Conservation (phyloP, 2,888 invertebrate genomes). For the Ctena decussata region DNA sequence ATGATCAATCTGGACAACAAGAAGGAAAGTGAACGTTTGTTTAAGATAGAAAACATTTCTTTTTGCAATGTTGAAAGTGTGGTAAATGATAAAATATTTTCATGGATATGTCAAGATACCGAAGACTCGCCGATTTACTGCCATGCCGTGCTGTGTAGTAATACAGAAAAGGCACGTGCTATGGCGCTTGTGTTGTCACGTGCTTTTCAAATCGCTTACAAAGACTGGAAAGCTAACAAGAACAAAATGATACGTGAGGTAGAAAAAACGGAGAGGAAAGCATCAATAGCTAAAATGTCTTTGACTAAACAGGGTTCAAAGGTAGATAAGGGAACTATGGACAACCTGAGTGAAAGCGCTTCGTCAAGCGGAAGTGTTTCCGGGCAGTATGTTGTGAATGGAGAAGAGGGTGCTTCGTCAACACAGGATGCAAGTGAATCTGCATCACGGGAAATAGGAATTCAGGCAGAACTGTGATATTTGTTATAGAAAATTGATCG, state of each 20-base stretch:
- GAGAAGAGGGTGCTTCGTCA: not conserved
- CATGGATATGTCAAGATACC: constrained; percentile 77
- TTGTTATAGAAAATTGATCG: too few relatives aligned
- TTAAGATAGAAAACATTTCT: constrained; percentile 80
- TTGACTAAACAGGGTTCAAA: not conserved
- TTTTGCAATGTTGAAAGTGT: constrained; percentile 80
- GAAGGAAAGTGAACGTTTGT: constrained; percentile 60
- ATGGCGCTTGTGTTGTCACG: constrained; percentile 79
- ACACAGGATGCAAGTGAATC: not conserved
- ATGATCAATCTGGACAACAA: constrained; percentile 73
- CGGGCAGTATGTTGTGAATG: not conserved
- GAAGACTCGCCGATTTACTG: constrained; percentile 64
- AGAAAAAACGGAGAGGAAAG: constrained; percentile 44
- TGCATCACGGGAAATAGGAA: not conserved
- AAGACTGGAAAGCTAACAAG: constrained; percentile 79
- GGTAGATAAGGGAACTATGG: not conserved
- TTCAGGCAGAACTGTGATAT: constrained; percentile 8
- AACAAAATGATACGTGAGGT: constrained; percentile 44
- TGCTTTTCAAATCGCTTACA: constrained; percentile 83
- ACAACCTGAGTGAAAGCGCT: not conserved
- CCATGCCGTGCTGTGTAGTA: constrained; percentile 80
- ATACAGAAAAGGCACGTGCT: constrained; percentile 76
- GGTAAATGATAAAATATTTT: constrained; percentile 79
- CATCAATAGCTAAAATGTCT: constrained; percentile 40
- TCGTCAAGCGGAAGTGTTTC: constrained; percentile 7